Base-by-base conservation (phyloP, 2,888 invertebrate genomes). In the Homarus gammarus region DNA sequence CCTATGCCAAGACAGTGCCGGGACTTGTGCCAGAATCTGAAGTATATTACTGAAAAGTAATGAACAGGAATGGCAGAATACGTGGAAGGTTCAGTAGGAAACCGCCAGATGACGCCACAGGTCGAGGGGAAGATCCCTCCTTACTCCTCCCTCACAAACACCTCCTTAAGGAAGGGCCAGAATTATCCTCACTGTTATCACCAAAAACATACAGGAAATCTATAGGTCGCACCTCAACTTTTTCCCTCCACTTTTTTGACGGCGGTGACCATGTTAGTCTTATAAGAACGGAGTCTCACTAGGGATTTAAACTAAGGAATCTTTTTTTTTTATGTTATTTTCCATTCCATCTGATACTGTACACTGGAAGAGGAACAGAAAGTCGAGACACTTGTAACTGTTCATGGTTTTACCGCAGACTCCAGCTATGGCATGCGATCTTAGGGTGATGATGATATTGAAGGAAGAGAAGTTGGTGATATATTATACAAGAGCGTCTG, bases 1-100 rank as follows among this genome's bases (percentile, higher is more conserved):
- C 70, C 83, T 68, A 68, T 83, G 83, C 83, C 83, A 83, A 83
- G 83, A 83, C 44, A 68, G 70, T 70, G 83, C 68, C 83, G 83
- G 83, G 70, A 31, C 27, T 44, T 31, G 49, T 83, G 83, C 83
- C 83, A 83, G 70, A 49, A 83, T 3, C 70, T 70, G 83, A 83
- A 70, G 70, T 68, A 83, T 83, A 68, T 64, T 49, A 51, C 70
- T 70, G 70, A 68, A 83, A 40, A 44, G 83, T 83, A 83, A 83
- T 83, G 83, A 68, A 83, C 27, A 70, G 70, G 83, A 68, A 70
- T 68, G 40, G 27, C 27, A 36, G 22, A 49, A 27, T 70, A 44
- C 70, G 68, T 38, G 36, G 44, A 38, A 18, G 36, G 38, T 36
- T 3, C 12, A 40, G 15, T 36, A 8, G 40, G 44, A 2, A 31